Evolutionary conservation across 2,113 vertebrate genomes (phyloP), one percentile per base, ranked within the genome.

Genomic region (Nycticebus coucang): DNA sequence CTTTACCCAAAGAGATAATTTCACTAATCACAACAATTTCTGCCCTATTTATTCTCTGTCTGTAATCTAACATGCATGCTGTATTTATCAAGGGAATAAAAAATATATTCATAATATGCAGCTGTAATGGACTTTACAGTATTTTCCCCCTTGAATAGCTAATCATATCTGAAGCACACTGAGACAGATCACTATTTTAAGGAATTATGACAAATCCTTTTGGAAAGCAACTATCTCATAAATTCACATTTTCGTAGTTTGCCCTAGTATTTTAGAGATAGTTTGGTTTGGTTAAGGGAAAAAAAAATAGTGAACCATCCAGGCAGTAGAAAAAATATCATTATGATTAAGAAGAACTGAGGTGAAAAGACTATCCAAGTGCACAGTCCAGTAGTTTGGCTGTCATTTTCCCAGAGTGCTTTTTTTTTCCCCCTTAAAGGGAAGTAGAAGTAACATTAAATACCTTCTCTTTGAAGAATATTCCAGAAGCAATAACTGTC

Each of bases 191-290:
- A 87, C 12, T 80, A 77, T 83, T 87, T 91, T 77, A 77, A 75
- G 62, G n/a, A 81, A 91, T 82, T 80, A 37, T 68, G 4, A 53
- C 33, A 71, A 45, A 78, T 95, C 24, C 69, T 75, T 96, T 91
- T 72, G 45, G 87, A 96, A 93, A 85, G 45, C 22, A 64, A 95
- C 15, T 83, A 45, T 71, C 60, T 91, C 69, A 37, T 62, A 80
- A 77, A 77, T 91, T 69, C 66, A 26, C 33, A 82, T 77, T 80
- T 95, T 93, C 62, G 89, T 26, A 78, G 69, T 77, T 90, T 71
- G 50, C 71, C 26, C 55, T 90, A 77, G 53, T 87, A 95, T 57
- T 37, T 71, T 77, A 83, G 53, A 80, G 60, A 75, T 81, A 18
- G 30, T 62, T 82, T 90, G 41, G 33, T 88, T 89, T 89, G 75